phyloP scores from a whole-genome alignment of 1,140 invertebrate genomes.

The Drosophila sproati region DNA sequence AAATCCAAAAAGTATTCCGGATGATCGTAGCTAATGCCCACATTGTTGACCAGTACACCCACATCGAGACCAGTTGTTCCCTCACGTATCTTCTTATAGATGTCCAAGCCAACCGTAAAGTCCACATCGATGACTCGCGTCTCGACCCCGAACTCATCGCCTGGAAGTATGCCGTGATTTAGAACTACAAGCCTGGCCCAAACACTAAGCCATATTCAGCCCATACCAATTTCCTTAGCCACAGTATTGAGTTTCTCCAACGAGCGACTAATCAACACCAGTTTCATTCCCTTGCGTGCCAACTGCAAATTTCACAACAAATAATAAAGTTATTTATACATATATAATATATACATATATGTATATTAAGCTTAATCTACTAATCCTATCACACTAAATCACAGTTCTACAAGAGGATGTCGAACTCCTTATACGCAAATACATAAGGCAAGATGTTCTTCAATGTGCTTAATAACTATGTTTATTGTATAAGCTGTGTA shows the following conservation, averaged over 20 bases:
- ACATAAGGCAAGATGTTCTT: too few relatives aligned
- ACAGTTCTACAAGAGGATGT: too few relatives aligned
- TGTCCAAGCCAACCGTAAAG: slow-evolving; percentile 89
- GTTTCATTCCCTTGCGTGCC: slow-evolving; percentile 92
- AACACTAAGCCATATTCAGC: neutral
- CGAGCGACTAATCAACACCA: slow-evolving; percentile 95
- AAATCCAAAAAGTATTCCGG: slow-evolving; percentile 93
- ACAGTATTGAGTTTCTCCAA: slow-evolving; percentile 92
- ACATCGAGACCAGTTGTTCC: slow-evolving; percentile 93
- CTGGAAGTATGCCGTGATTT: slow-evolving; percentile 85
- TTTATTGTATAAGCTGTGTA: too few relatives aligned
- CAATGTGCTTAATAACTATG: too few relatives aligned
- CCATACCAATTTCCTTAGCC: slow-evolving; percentile 89
- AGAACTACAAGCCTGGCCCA: slow-evolving; percentile 1
- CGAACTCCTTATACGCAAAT: too few relatives aligned
- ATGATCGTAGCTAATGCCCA: slow-evolving; percentile 95
- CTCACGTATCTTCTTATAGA: slow-evolving; percentile 91
- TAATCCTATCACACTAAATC: too few relatives aligned
- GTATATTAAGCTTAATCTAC: neutral
- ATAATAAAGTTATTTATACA: too few relatives aligned
- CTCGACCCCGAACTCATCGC: slow-evolving; percentile 90
- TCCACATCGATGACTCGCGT: slow-evolving; percentile 94
- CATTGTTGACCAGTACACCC: slow-evolving; percentile 97
- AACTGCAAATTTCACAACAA: slow-evolving; percentile 85
- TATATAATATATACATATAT: too few relatives aligned